These are phyloP conservation scores for Pectinophora gossypiella DNA, from an alignment of 1,140 invertebrate genomes.

Conservation along the genomic window DNA sequence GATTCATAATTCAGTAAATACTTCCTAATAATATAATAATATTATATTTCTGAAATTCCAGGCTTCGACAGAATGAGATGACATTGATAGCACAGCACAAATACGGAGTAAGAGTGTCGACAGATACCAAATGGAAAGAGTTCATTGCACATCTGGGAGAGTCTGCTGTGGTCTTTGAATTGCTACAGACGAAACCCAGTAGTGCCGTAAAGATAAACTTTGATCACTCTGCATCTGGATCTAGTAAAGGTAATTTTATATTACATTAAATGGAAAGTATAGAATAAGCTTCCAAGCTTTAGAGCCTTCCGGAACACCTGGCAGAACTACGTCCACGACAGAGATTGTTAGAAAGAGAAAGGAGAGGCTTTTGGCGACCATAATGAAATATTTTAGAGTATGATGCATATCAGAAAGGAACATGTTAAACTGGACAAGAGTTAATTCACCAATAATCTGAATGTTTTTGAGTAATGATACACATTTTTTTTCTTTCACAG, in stretches of 20 bases:
- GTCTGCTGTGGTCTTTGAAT: slow-evolving; percentile 79
- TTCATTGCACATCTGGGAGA: slow-evolving; percentile 74
- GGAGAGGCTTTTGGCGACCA: no score
- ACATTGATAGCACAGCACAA: slow-evolving; percentile 78
- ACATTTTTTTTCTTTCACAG: slow-evolving; percentile 70
- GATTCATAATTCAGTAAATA: no score
- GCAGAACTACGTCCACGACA: no score
- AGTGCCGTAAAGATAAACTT: slow-evolving; percentile 70
- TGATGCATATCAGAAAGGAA: no score
- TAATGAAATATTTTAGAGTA: no score
- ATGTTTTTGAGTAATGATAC: no score
- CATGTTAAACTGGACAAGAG: no score
- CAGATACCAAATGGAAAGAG: slow-evolving; percentile 63
- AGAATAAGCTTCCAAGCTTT: not conserved
- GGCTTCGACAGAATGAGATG: slow-evolving; percentile 76
- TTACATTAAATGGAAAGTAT: slow-evolving; percentile 3
- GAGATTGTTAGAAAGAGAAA: no score
- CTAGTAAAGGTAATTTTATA: slow-evolving; percentile 53
- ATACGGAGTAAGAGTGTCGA: slow-evolving; percentile 72
- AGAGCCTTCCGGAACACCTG: no score
- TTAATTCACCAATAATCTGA: no score
- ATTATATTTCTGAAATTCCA: slow-evolving; percentile 51
- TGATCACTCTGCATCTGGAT: slow-evolving; percentile 42
- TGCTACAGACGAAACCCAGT: slow-evolving; percentile 78
- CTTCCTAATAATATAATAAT: no score